Percentiles rank a stretch among this genome's conserved stretches.
These are phyloP conservation scores for Pholis gunnellus DNA, from an alignment of 2,113 vertebrate genomes.

Conservation along the genomic window DNA sequence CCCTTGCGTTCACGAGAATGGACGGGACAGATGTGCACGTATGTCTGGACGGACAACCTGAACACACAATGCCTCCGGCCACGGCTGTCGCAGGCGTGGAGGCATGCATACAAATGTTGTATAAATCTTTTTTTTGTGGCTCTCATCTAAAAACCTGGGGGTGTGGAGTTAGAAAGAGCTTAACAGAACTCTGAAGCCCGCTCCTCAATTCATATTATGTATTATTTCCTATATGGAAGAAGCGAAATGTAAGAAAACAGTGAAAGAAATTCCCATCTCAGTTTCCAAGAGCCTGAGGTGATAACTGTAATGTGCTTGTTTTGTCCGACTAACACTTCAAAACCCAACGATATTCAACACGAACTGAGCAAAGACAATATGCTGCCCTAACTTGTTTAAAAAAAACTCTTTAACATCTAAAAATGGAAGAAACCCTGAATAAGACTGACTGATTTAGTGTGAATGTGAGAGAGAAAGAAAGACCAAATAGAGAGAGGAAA, in stretches of 20 bases:
- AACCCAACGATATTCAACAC: neutral
- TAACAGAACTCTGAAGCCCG: too few relatives aligned
- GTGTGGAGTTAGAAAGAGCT: too few relatives aligned
- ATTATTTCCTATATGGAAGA: neutral
- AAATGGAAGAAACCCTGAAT: neutral
- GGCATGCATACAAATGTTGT: neutral
- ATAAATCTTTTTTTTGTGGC: too few relatives aligned
- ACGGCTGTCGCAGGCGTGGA: neutral
- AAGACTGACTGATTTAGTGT: neutral
- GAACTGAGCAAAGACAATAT: neutral
- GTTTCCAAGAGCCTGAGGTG: neutral
- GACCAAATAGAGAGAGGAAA: neutral
- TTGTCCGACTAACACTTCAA: neutral
- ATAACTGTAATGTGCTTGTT: neutral
- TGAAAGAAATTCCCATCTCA: neutral
- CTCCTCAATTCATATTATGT: neutral
- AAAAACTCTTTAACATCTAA: too few relatives aligned
- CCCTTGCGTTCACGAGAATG: too few relatives aligned
- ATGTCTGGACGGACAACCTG: too few relatives aligned
- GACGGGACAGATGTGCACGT: too few relatives aligned
- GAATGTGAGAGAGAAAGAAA: neutral
- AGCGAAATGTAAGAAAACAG: neutral
- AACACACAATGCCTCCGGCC: too few relatives aligned
- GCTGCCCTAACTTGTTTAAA: neutral
- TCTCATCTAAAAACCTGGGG: too few relatives aligned